A percentile compares a stretch with the other conserved stretches of the same genome.
Evolutionary conservation across 2,888 invertebrate genomes (phyloP).

Genomic region (Marasmarcha lunaedactyla): DNA sequence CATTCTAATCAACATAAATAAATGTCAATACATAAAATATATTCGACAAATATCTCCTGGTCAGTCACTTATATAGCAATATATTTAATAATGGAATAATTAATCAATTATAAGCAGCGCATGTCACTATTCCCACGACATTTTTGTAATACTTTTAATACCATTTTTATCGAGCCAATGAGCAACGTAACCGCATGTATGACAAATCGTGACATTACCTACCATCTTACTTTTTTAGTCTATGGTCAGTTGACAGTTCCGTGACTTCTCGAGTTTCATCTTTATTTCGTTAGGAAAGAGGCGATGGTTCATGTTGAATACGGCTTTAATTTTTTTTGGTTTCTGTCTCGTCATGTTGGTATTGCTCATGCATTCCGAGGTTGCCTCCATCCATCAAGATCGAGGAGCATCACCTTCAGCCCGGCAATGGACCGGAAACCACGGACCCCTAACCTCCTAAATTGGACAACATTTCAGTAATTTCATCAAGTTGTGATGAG

Average conservation of each 20-base stretch:
- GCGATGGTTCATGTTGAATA: too few species aligned
- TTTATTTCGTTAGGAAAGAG: too few species aligned
- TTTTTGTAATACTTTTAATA: conserved; percentile 55
- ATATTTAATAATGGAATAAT: not conserved
- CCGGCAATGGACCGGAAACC: conserved; percentile 58
- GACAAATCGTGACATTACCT: conserved; percentile 68
- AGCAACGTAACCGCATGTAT: conserved; percentile 55
- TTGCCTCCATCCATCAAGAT: conserved; percentile 65
- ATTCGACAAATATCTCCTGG: too few species aligned
- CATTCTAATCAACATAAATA: too few species aligned
- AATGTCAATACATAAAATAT: too few species aligned
- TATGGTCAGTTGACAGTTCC: conserved; percentile 23
- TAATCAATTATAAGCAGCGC: conserved; percentile 26
- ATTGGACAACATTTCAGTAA: conserved; percentile 26
- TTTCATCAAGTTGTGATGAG: conserved; percentile 3
- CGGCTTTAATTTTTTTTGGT: not conserved
- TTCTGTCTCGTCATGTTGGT: conserved; percentile 13
- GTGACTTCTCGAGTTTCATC: not conserved
- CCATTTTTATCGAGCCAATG: conserved; percentile 25
- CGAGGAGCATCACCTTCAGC: conserved; percentile 58
- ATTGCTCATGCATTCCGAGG: conserved; percentile 48
- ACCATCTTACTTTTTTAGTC: conserved; percentile 40
- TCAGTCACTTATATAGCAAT: too few species aligned
- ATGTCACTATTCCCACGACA: conserved; percentile 45
- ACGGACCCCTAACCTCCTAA: conserved; percentile 34